Evolutionary conservation across 1,140 invertebrate species (phyloP).

Genomic region (Cotesia vestalis): DNA sequence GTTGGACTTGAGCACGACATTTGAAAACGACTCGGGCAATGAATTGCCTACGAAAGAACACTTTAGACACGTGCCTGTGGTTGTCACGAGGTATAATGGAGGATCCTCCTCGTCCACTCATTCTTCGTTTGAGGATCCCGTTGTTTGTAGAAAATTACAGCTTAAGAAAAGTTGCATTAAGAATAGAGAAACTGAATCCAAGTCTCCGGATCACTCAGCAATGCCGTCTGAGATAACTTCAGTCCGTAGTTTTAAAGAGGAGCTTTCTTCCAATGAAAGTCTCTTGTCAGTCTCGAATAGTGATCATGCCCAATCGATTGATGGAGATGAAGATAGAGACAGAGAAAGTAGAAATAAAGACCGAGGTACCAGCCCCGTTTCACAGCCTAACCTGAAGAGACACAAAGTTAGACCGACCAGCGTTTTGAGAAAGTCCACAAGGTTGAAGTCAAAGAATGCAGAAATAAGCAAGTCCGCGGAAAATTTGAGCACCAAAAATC

Average conservation of each 20-base stretch:
- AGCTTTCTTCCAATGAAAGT: not conserved
- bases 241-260: not conserved
- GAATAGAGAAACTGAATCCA: conserved; percentile 39
- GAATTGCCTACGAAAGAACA: conserved; percentile 45
- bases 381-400: conserved; percentile 3
- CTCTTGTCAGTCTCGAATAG: conserved; percentile 1
- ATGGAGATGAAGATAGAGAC: too few relatives aligned
- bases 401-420: conserved; percentile 38
- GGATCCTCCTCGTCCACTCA: conserved; percentile 50
- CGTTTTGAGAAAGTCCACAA: conserved; percentile 51
- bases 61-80: conserved; percentile 40
- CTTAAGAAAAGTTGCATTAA: conserved; percentile 27
- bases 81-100: conserved; percentile 39
- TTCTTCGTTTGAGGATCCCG: conserved; percentile 43
- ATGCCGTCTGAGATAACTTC: not conserved
- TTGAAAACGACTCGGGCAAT: conserved; percentile 56
- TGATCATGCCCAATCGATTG: too few relatives aligned
- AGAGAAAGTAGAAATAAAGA: not conserved
- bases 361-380: conserved; percentile 2
- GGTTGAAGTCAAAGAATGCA: conserved; percentile 51
- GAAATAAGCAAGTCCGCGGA: conserved; percentile 58
- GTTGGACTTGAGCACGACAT: conserved; percentile 47
- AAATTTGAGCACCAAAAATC: conserved; percentile 45
- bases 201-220: conserved; percentile 40
- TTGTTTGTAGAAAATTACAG: conserved; percentile 29